These are phyloP conservation scores for Diadegma fenestrale DNA, from an alignment of 2,888 invertebrate genomes.

Conservation along the genomic window DNA sequence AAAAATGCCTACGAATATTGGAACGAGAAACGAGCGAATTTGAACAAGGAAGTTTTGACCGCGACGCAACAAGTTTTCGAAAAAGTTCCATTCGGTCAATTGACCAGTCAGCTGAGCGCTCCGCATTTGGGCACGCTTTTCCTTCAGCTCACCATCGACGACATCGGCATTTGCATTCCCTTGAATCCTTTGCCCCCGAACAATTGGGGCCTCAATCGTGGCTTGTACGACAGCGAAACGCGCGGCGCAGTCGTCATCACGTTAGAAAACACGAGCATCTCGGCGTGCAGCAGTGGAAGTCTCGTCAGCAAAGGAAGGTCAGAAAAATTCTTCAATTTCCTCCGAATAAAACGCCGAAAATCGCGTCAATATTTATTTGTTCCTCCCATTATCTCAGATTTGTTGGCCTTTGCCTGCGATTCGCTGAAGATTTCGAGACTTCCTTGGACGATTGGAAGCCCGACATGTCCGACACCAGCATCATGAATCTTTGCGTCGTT, in stretches of 20 bases:
- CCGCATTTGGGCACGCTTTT: constrained; percentile 95
- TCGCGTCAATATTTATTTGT: constrained; percentile 5
- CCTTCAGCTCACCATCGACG: constrained; percentile 97
- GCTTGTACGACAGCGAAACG: constrained; percentile 91
- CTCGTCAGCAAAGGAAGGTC: constrained; percentile 94
- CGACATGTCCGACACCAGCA: constrained; percentile 90
- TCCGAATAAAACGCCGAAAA: not conserved
- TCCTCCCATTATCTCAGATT: constrained; percentile 86
- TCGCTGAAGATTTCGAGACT: constrained; percentile 98
- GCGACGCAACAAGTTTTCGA: constrained; percentile 92
- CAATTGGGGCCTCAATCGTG: constrained; percentile 88
- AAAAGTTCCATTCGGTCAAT: constrained; percentile 92
- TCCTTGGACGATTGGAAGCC: constrained; percentile 99
- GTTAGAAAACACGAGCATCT: constrained; percentile 97
- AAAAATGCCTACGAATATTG: constrained; percentile 99
- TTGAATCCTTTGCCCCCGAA: constrained; percentile 92
- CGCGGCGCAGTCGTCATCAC: constrained; percentile 98
- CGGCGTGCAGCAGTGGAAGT: constrained; percentile 97
- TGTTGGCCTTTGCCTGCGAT: constrained; percentile 95
- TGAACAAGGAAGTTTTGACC: constrained; percentile 94
- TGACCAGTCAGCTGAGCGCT: constrained; percentile 91
- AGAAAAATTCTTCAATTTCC: not conserved
- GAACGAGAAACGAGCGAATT: constrained; percentile 97
- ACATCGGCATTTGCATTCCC: constrained; percentile 98
- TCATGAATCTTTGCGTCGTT: constrained; percentile 98